phyloP scores from a whole-genome alignment of 2,888 invertebrate species.

The Xestia xanthographa region DNA sequence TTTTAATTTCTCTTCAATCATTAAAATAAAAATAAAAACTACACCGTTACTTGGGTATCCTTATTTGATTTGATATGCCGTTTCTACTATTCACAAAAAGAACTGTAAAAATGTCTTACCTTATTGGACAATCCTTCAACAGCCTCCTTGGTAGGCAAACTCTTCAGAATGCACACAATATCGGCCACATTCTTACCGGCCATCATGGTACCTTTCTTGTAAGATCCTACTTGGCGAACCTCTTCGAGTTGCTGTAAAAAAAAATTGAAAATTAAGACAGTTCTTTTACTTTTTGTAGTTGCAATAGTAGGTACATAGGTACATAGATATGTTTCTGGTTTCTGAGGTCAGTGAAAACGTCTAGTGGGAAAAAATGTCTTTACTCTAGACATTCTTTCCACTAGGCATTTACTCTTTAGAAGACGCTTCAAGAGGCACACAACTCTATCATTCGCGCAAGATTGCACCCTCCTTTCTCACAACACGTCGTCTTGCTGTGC shows the following conservation, averaged over 20 bases:
- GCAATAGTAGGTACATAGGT: neutral
- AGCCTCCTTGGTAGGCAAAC: slow-evolving; percentile 98
- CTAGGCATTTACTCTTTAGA: too few relatives aligned
- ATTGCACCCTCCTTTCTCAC: too few relatives aligned
- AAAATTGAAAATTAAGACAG: neutral
- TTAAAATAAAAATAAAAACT: too few relatives aligned
- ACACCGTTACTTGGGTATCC: neutral
- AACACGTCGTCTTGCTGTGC: too few relatives aligned
- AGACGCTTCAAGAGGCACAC: neutral
- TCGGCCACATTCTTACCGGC: slow-evolving; percentile 98
- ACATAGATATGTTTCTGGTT: neutral
- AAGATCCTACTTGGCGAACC: slow-evolving; percentile 98
- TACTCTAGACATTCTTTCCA: too few relatives aligned
- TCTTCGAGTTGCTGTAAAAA: slow-evolving; percentile 90
- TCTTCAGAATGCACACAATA: slow-evolving; percentile 98
- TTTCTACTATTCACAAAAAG: too few relatives aligned
- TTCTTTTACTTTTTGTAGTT: neutral
- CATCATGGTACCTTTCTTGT: slow-evolving; percentile 99
- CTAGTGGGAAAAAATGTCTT: too few relatives aligned
- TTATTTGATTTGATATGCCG: neutral
- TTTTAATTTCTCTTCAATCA: neutral
- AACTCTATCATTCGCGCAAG: too few relatives aligned
- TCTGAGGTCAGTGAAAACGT: neutral
- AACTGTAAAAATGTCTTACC: slow-evolving; percentile 81
- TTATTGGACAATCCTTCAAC: slow-evolving; percentile 97